phyloP scores from a whole-genome alignment of 2,888 invertebrate species.

The Meliscaeva auricollis region DNA sequence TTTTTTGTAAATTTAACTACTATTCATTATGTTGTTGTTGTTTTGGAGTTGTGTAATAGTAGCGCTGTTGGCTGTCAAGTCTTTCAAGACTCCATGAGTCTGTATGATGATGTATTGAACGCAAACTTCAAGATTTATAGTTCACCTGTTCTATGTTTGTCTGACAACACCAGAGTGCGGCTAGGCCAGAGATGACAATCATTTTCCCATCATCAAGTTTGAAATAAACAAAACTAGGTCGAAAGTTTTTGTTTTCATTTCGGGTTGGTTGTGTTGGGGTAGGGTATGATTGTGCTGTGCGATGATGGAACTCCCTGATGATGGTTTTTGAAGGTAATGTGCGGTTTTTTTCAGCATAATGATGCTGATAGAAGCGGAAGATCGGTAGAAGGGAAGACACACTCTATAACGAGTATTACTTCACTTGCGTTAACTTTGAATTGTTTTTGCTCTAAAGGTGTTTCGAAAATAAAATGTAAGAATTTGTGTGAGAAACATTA shows the following conservation, averaged over 20 bases:
- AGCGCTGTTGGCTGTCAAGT: slow-evolving; percentile 38
- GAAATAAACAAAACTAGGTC: slow-evolving; percentile 55
- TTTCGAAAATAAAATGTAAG: slow-evolving; percentile 25
- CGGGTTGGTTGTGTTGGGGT: background rate
- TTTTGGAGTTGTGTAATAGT: slow-evolving; percentile 47
- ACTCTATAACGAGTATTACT: slow-evolving; percentile 8
- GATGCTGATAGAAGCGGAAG: background rate
- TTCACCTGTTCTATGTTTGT: slow-evolving; percentile 50
- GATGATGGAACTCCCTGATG: slow-evolving; percentile 17
- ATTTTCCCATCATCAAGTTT: slow-evolving; percentile 57
- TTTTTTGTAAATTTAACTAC: slow-evolving; percentile 6
- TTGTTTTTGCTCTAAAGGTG: slow-evolving; percentile 8
- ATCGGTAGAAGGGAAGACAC: background rate
- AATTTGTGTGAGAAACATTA: slow-evolving; percentile 27
- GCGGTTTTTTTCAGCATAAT: no score
- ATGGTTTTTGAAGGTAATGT: slow-evolving; percentile 19
- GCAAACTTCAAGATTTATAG: slow-evolving; percentile 45
- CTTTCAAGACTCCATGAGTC: background rate
- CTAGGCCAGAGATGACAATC: slow-evolving; percentile 51
- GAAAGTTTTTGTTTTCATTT: slow-evolving; percentile 52
- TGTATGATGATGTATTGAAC: slow-evolving; percentile 50
- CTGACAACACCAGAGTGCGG: background rate
- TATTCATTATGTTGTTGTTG: slow-evolving; percentile 27
- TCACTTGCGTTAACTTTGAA: slow-evolving; percentile 20
- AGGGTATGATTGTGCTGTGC: slow-evolving; percentile 26